Evolutionary conservation across 2,113 vertebrate species (phyloP), one percentile per base, ranked within the genome.

Genomic region (Sorex araneus): DNA sequence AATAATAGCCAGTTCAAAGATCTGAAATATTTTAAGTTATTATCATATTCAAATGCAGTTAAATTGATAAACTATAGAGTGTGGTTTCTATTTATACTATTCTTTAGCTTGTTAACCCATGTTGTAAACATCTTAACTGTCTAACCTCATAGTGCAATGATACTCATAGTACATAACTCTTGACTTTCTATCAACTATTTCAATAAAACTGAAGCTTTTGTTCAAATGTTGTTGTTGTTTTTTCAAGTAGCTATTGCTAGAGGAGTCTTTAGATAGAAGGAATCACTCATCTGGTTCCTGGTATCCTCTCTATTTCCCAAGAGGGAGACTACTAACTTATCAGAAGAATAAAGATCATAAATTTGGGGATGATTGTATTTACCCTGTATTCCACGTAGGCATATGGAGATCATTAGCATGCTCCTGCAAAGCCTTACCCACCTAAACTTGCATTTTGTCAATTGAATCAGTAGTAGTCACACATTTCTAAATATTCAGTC

Each of bases 171-270:
- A 2, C 32, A 73, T 83, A 63, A 75, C 87, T 87, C 69, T 94
- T 80, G 83, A 85, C 18, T 94, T 84, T 93, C 57, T 87, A 34
- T 83, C 19, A 88, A 90, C n/a, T 69, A 54, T 76, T 88, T 94
- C 82, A 63, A 63, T 36, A 69, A 82, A 82, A 5, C 0, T 9
- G 75, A 13, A 40, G 23, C 57, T 94, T 87, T 85, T 92, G 88
- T 85, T 92, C 63, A 57, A 74, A 93, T 79, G 85, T n/a, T n/a
- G n/a, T n/a, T 1, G 40, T 30, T 67, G 71, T 67, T 71, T 73
- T 32, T 28, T 63, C 66, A 60, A 78, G 18, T 67, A 87, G 10
- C 66, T 88, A 75, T 93, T 36, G 45, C 4, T 2, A 0, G 12
- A 82, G 79, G 47, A 85, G 34, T 45, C 70, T 13, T 2, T 34